Evolutionary conservation across 2,797 vertebrate genomes (phyloP).

Genomic region (Oreochromis mossambicus): DNA sequence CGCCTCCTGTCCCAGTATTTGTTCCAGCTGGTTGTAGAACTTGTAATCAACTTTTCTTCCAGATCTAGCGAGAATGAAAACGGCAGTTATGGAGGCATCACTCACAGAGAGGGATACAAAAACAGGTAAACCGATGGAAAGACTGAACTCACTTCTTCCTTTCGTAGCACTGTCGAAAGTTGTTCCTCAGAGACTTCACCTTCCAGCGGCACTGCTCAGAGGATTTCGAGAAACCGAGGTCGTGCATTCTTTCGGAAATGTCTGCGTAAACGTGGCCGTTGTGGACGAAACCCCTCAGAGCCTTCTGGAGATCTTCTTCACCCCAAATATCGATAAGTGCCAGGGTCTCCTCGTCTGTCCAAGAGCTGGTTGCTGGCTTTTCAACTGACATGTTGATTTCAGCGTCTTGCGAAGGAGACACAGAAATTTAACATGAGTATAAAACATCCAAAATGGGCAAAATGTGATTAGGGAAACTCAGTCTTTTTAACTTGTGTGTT

Average conservation of each 20-base stretch:
- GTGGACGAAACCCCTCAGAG: constrained; percentile 76
- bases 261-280: constrained; percentile 81
- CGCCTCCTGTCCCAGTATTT: constrained; percentile 60
- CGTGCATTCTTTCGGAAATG: constrained; percentile 74
- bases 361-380: constrained; percentile 34
- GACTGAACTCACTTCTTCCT: constrained; percentile 61
- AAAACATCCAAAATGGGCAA: background rate
- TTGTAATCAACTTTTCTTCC: constrained; percentile 61
- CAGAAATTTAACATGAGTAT: background rate
- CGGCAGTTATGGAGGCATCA: background rate
- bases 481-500: background rate
- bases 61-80: constrained; percentile 23
- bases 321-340: constrained; percentile 82
- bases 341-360: constrained; percentile 82
- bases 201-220: constrained; percentile 83
- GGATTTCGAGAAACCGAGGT: constrained; percentile 75
- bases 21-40: constrained; percentile 68
- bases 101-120: background rate
- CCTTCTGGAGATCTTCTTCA: constrained; percentile 78
- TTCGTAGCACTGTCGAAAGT: constrained; percentile 69
- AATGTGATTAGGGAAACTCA: background rate
- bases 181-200: constrained; percentile 73
- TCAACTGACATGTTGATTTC: constrained; percentile 18
- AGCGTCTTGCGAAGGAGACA: constrained; percentile 25
- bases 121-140: background rate